Evolutionary conservation across 2,797 vertebrate species (phyloP).

Genomic region (Tokudaia tokunoshimensis): DNA sequence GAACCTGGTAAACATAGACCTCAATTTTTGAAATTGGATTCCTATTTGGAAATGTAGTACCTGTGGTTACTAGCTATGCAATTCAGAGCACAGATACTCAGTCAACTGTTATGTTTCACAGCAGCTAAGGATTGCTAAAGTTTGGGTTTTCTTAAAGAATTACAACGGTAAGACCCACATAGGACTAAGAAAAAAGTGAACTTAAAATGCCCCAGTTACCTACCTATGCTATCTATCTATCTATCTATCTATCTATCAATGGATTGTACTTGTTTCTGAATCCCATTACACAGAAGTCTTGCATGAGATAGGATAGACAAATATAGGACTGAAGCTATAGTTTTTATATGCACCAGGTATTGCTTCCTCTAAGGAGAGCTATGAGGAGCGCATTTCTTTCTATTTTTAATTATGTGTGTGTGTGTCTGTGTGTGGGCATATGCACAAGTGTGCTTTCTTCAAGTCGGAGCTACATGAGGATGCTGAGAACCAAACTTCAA

Average conservation of each 20-base stretch:
- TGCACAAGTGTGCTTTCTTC: background rate
- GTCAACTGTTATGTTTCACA: background rate
- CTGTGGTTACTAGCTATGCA: background rate
- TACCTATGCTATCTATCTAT: background rate
- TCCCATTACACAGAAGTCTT: background rate
- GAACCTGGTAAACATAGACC: background rate
- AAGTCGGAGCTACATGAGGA: background rate
- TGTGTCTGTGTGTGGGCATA: background rate
- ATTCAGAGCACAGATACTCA: background rate
- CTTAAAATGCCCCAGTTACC: background rate
- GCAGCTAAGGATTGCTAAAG: background rate
- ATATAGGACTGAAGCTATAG: fast-evolving
- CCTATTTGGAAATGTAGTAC: background rate
- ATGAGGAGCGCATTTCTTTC: background rate
- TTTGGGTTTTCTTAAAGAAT: background rate
- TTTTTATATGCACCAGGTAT: background rate
- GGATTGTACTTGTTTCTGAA: background rate
- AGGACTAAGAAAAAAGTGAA: background rate
- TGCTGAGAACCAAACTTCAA: background rate
- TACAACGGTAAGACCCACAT: background rate
- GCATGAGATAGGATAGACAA: background rate
- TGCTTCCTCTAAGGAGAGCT: background rate
- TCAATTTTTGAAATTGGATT: background rate
- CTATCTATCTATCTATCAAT: background rate
- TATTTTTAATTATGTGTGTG: background rate